Conservation (phyloP, 2,797 vertebrate genomes). For the Tokudaia tokunoshimensis region DNA sequence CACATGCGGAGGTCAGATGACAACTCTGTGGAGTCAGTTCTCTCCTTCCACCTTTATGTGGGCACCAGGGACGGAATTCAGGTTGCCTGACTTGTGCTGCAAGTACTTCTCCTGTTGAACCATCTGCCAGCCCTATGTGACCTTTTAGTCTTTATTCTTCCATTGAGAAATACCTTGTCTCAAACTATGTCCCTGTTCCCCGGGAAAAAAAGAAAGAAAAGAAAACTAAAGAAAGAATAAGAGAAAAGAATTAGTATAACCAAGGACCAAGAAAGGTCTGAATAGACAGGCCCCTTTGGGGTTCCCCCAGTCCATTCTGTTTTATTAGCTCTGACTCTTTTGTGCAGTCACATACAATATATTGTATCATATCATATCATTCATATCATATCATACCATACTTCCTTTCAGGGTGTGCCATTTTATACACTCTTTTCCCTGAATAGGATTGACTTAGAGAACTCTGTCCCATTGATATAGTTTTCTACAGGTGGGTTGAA, state of each 20-base stretch:
- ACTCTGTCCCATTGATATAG: not conserved
- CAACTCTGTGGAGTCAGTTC: not conserved
- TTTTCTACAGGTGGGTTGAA: not conserved
- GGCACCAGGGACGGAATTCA: not conserved
- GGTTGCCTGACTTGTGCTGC: not conserved
- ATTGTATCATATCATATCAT: not conserved
- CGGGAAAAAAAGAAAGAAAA: too few species aligned
- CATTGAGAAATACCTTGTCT: not conserved
- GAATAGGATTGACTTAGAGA: not conserved
- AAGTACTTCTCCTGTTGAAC: not conserved
- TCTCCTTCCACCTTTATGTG: not conserved
- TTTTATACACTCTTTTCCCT: not conserved
- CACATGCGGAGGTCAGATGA: not conserved
- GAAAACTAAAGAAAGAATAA: too few species aligned
- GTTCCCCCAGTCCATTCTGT: too few species aligned
- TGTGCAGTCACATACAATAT: too few species aligned
- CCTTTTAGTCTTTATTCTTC: slow-evolving; percentile 6
- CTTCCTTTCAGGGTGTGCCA: not conserved
- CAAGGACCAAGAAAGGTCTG: too few species aligned
- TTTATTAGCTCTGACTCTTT: too few species aligned
- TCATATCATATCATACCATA: not conserved
- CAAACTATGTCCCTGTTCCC: not conserved
- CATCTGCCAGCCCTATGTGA: not conserved
- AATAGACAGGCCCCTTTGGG: too few species aligned
- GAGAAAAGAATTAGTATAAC: too few species aligned